phyloP scores from a whole-genome alignment of 2,797 vertebrate species.

The Australoheros facetus region DNA sequence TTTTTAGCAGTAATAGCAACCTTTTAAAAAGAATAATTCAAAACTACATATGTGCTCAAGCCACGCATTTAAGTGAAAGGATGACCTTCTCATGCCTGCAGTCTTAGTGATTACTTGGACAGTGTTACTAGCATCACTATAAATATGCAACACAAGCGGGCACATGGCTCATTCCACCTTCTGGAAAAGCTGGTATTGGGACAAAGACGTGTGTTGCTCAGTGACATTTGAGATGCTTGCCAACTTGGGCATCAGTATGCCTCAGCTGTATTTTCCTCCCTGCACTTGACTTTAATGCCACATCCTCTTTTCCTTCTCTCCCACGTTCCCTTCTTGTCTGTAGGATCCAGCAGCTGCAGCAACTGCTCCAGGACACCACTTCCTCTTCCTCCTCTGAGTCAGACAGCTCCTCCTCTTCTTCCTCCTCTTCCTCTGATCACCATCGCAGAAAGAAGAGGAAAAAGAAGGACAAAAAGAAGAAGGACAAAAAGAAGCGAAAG shows the following conservation, averaged over 20 bases:
- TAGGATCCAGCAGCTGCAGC: constrained; percentile 94
- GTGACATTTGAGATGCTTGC: constrained; percentile 16
- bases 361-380: constrained; percentile 91
- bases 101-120: not conserved
- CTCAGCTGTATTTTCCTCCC: constrained; percentile 2
- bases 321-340: constrained; percentile 22
- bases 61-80: not conserved
- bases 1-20: not conserved
- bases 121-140: not conserved
- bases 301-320: constrained; percentile 10
- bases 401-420: constrained; percentile 75
- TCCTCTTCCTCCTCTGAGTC: constrained; percentile 79
- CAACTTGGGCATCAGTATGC: constrained; percentile 1
- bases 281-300: constrained; percentile 21
- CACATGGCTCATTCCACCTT: not conserved
- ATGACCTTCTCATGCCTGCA: not conserved
- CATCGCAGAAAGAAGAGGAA: constrained; percentile 85
- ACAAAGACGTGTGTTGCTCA: constrained; percentile 1
- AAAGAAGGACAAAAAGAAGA: constrained; percentile 86
- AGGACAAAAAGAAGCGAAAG: constrained; percentile 87
- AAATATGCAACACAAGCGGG: not conserved
- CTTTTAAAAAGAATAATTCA: not conserved
- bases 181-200: not conserved
- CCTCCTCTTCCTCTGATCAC: constrained; percentile 49
- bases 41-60: not conserved